A percentile compares a stretch with the other conserved stretches of the same genome.
Conservation (phyloP, 2,888 invertebrate genomes). For the Clepsis dumicolana region DNA sequence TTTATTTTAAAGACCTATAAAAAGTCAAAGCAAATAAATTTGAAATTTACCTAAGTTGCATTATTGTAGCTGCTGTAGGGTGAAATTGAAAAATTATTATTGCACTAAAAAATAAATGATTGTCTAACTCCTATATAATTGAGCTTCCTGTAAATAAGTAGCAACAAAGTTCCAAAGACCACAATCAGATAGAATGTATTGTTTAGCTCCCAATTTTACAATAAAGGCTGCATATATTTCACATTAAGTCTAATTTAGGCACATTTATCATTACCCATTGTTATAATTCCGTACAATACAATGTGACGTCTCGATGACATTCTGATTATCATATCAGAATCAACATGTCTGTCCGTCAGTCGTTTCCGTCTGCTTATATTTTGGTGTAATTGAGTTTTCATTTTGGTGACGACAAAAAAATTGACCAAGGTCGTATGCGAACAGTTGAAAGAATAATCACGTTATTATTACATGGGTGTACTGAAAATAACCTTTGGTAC, state of each 20-base stretch:
- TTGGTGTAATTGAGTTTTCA: slow-evolving; percentile 36
- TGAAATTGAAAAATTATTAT: background rate
- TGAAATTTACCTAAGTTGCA: too few relatives aligned
- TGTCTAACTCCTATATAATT: background rate
- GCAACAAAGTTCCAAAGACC: background rate
- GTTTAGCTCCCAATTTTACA: slow-evolving; percentile 19
- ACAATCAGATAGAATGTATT: slow-evolving; percentile 1
- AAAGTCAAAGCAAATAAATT: too few relatives aligned
- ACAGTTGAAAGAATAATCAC: background rate
- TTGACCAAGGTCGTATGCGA: background rate
- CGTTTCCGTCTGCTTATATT: slow-evolving; percentile 18
- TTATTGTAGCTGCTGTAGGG: too few relatives aligned
- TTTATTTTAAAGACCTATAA: background rate
- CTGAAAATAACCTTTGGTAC: background rate
- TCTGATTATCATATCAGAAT: slow-evolving; percentile 39
- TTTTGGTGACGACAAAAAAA: background rate
- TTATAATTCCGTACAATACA: slow-evolving; percentile 33
- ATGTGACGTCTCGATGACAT: slow-evolving; percentile 37
- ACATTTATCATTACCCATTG: slow-evolving; percentile 37
- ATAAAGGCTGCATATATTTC: slow-evolving; percentile 22
- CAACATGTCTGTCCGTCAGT: slow-evolving; percentile 21
- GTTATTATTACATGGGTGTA: background rate
- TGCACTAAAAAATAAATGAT: background rate
- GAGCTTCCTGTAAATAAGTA: background rate
- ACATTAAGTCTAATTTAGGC: slow-evolving; percentile 34